A percentile compares a stretch with the other conserved stretches of the same genome.
Conservation (phyloP, 2,888 invertebrate species). For the Sphecodes monilicornis region DNA sequence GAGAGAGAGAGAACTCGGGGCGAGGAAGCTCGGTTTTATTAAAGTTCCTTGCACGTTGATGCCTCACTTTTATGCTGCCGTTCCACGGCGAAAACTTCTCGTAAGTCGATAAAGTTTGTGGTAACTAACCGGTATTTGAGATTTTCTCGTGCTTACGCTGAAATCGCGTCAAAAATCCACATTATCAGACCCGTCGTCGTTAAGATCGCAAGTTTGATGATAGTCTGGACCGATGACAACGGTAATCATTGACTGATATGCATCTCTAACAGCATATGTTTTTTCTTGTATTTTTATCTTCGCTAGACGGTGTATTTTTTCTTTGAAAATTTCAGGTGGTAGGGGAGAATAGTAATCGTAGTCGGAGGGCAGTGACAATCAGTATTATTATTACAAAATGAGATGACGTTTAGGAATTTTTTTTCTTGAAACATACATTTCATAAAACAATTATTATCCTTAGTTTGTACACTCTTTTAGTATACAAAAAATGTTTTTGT, state of each 20-base stretch:
- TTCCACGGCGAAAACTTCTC: slow-evolving; percentile 63
- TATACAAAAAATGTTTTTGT: no score
- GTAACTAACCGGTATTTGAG: slow-evolving; percentile 66
- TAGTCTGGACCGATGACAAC: not conserved
- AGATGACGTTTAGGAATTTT: no score
- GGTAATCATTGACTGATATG: not conserved
- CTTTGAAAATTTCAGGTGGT: no score
- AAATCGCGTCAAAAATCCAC: slow-evolving; percentile 35
- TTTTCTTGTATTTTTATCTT: not conserved
- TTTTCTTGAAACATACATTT: no score
- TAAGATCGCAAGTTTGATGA: not conserved
- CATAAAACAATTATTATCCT: no score
- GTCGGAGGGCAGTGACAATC: no score
- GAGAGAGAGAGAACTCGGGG: slow-evolving; percentile 13
- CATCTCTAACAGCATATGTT: not conserved
- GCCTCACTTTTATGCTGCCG: slow-evolving; percentile 64
- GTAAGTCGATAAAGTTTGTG: slow-evolving; percentile 69
- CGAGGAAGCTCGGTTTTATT: slow-evolving; percentile 63
- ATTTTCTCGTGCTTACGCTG: slow-evolving; percentile 59
- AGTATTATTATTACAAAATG: no score
- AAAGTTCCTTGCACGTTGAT: slow-evolving; percentile 67
- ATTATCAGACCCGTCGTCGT: not conserved
- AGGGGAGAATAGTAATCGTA: no score
- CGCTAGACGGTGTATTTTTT: not conserved
- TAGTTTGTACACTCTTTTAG: no score